Conservation (phyloP, 2,888 invertebrate genomes). For the Nematopogon swammerdamellus region DNA sequence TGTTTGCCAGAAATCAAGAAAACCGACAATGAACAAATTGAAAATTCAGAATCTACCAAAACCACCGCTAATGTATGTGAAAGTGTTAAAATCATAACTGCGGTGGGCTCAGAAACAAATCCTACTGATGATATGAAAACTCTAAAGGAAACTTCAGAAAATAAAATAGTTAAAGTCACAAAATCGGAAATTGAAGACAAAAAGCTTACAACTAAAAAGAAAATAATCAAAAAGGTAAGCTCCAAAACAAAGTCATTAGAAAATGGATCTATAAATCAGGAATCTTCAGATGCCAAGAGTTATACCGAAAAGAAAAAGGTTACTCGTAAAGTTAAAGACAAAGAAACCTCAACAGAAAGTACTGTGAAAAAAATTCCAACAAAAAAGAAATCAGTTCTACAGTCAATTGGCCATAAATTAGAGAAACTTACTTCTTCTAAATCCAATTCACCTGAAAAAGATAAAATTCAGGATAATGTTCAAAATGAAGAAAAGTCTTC, state of each 20-base stretch:
- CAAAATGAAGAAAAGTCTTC: conserved; percentile 25
- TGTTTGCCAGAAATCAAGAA: too few species aligned
- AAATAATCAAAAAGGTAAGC: conserved; percentile 42
- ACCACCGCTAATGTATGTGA: too few species aligned
- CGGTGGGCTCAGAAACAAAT: background rate
- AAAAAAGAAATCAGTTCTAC: conserved; percentile 67
- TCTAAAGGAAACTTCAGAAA: background rate
- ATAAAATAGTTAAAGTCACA: too few species aligned
- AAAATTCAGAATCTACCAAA: too few species aligned
- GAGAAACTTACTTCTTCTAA: conserved; percentile 63
- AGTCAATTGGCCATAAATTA: conserved; percentile 73
- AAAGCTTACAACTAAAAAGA: conserved; percentile 38
- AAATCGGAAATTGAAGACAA: conserved; percentile 14
- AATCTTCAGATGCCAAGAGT: conserved; percentile 27
- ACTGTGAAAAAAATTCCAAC: conserved; percentile 21
- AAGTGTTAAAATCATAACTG: too few species aligned
- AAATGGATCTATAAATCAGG: conserved; percentile 24
- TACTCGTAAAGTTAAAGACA: conserved; percentile 41
- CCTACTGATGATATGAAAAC: background rate
- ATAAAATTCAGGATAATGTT: conserved; percentile 26
- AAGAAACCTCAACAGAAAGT: conserved; percentile 24
- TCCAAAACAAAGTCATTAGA: conserved; percentile 39
- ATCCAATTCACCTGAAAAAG: conserved; percentile 48
- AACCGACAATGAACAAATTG: too few species aligned
- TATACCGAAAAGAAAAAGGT: conserved; percentile 36